Base-by-base conservation (phyloP, 2,888 invertebrate genomes). In the Tenthredo scrophulariae region DNA sequence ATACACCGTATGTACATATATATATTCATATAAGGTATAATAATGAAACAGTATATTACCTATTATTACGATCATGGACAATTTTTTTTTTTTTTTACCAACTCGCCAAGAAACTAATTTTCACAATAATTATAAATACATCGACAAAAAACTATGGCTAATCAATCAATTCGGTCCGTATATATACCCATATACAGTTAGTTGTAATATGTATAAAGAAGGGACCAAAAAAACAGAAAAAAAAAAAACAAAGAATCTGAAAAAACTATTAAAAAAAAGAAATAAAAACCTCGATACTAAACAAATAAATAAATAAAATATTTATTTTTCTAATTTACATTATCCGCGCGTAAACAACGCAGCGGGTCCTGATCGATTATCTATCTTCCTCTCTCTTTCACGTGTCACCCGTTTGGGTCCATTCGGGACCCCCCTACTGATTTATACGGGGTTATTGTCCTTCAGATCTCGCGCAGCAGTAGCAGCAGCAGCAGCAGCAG, bases 371-470 rank as follows among this genome's bases (percentile, higher is more conserved):
- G 22, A 22, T 65, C 65, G 13, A 29, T 72, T 22, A n/a, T n/a
- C 40, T 10, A 18, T 72, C 40, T 72, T 40, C 46, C 26, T 15
- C 54, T 22, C 54, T 22, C n/a, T 37, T 29, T 46, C n/a, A 13
- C 50, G 37, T n/a, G 50, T 29, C 50, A 46, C 75, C 75, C 40
- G 79, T 29, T 54, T 54, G 50, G 79, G 29, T 46, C 58, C 54
- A 46, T 75, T 75, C 79, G 33, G 33, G 33, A n/a, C n/a, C 54
- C 79, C 58, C 79, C 33, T 46, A 10, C 89, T 90, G 90, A 91
- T 91, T 90, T 91, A 91, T 91, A 90, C 90, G 89, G 91, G 91
- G 91, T 91, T 90, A 91, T 91, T 91, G 91, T 91, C 90, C 91
- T 79, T 43, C 33, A 18, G 79, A 58, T 79, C 88, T 18, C 33